Evolutionary conservation across 2,888 invertebrate genomes (phyloP), one percentile per base, ranked within the genome.

Genomic region (Orchesella flavescens): DNA sequence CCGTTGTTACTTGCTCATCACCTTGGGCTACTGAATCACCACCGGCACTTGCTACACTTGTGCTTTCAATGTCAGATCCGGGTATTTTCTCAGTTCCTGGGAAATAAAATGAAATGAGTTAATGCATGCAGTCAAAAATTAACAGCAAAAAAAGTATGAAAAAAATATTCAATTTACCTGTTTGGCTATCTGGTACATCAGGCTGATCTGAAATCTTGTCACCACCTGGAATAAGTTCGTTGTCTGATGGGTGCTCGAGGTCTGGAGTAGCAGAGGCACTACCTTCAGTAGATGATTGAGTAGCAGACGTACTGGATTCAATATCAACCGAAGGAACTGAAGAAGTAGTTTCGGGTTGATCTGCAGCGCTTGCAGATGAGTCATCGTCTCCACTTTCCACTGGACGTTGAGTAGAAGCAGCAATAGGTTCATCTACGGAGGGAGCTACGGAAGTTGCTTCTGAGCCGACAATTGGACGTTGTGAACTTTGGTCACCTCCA

Each of bases 171-270:
- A 34, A 34, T n/a, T 34, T 34, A 34, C 53, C 53, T n/a, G 17
- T 2, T 17, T 53, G 53, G 34, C 15, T 53, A n/a, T 53, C 53
- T 53, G 53, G 53, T 53, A 46, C 46, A 80, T 85, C 87, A 59
- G 84, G 73, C 55, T 81, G 86, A 81, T 88, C 86, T 61, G 85
- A 46, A 55, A 71, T 55, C 66, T 85, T 76, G 55, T 73, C 59
- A 59, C n/a, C 65, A 24, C 65, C 65, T 5, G 65, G 65, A 34
- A 65, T 65, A 19, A 65, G 19, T 43, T 65, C 65, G 15, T 65
- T 65, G 71, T 61, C 73, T 13, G 63, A 21, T 68, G 49, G 77
- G 43, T n/a, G 59, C 19, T 49, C 63, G 59, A 72, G 34, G 66
- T 77, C 65, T 72, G 80, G 69, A 57, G 68, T 59, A 24, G 59